A percentile compares a stretch with the other conserved stretches of the same genome.
Evolutionary conservation across 2,113 vertebrate species (phyloP).

Genomic region (Scomber colias): DNA sequence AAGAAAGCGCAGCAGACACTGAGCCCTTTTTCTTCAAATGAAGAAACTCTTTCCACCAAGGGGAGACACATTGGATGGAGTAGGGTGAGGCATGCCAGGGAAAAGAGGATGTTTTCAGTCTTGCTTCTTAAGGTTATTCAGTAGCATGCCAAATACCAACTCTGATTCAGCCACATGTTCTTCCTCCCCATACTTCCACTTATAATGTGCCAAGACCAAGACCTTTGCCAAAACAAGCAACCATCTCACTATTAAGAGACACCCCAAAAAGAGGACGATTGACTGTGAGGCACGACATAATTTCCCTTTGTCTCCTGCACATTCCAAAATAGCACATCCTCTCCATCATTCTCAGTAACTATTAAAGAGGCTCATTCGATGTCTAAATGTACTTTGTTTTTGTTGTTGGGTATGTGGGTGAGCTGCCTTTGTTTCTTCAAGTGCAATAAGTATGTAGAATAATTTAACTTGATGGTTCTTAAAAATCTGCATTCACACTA

Average conservation of each 20-base stretch:
- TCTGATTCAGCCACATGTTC: slow-evolving; percentile 61
- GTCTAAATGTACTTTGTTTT: slow-evolving; percentile 56
- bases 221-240: slow-evolving; percentile 60
- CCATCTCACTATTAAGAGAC: slow-evolving; percentile 40
- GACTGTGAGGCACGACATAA: slow-evolving; percentile 37
- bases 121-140: slow-evolving; percentile 52
- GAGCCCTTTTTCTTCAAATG: slow-evolving; percentile 54
- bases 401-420: slow-evolving; percentile 52
- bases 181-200: slow-evolving; percentile 53
- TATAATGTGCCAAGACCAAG: slow-evolving; percentile 49
- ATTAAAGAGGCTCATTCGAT: slow-evolving; percentile 46
- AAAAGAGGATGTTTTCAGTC: slow-evolving; percentile 61
- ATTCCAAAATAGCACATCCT: slow-evolving; percentile 46
- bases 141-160: slow-evolving; percentile 51
- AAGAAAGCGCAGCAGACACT: slow-evolving; percentile 43
- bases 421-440: slow-evolving; percentile 67
- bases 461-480: slow-evolving; percentile 73
- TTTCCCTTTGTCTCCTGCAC: slow-evolving; percentile 27
- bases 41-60: slow-evolving; percentile 46
- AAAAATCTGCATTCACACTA: slow-evolving; percentile 56
- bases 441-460: slow-evolving; percentile 80
- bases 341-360: slow-evolving; percentile 14
- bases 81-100: slow-evolving; percentile 36
- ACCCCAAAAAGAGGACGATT: slow-evolving; percentile 35
- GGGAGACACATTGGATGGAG: slow-evolving; percentile 21